Percentiles rank a stretch among this genome's conserved stretches.
Conservation (phyloP, 2,797 vertebrate genomes). For the Taenioides sp. region DNA sequence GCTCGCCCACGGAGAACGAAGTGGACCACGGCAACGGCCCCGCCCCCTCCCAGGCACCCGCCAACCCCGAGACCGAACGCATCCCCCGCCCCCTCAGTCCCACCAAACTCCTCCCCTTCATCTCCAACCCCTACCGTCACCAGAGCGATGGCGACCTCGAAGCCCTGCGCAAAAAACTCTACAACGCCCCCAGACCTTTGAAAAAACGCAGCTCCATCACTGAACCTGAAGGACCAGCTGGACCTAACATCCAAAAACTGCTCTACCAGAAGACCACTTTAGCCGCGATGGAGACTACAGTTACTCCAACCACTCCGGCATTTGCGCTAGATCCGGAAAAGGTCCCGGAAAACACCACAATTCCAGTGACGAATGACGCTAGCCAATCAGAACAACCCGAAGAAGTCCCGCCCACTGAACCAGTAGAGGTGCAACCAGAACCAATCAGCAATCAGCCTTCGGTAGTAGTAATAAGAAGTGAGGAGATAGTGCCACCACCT, state of each 20-base stretch:
- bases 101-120: slow-evolving; percentile 93
- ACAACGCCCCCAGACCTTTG: slow-evolving; percentile 89
- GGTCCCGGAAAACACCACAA: slow-evolving; percentile 30
- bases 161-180: slow-evolving; percentile 90
- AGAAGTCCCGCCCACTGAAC: slow-evolving; percentile 39
- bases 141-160: slow-evolving; percentile 95
- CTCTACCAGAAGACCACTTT: slow-evolving; percentile 96
- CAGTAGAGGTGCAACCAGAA: slow-evolving; percentile 26
- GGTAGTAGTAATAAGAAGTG: slow-evolving; percentile 24
- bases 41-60: slow-evolving; percentile 44
- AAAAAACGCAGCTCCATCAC: slow-evolving; percentile 99
- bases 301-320: slow-evolving; percentile 66
- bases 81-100: slow-evolving; percentile 95
- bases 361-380: slow-evolving; percentile 30
- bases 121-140: slow-evolving; percentile 93
- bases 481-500: slow-evolving; percentile 73
- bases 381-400: slow-evolving; percentile 38
- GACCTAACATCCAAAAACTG: slow-evolving; percentile 97
- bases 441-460: slow-evolving; percentile 28
- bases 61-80: slow-evolving; percentile 81
- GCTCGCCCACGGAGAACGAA: slow-evolving; percentile 68
- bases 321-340: slow-evolving; percentile 66
- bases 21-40: slow-evolving; percentile 70
- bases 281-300: slow-evolving; percentile 91
- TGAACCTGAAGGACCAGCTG: slow-evolving; percentile 91